These are phyloP conservation scores for Sapayoa aenigma DNA, from an alignment of 2,113 vertebrate genomes.

Conservation along the genomic window DNA sequence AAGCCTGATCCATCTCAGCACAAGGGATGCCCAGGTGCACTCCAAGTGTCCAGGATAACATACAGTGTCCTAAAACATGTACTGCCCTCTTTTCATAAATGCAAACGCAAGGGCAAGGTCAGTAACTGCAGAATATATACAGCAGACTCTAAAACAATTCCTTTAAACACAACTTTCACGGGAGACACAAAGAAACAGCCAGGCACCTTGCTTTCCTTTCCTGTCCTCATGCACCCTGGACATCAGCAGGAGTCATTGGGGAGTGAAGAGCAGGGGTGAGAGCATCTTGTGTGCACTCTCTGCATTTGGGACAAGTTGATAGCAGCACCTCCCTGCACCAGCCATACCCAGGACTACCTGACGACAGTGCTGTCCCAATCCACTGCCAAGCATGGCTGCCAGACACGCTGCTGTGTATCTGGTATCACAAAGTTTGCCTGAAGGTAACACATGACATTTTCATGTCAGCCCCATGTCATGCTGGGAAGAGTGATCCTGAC, in stretches of 20 bases:
- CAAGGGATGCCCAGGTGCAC: background rate
- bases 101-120: slow-evolving; percentile 43
- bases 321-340: background rate
- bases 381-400: background rate
- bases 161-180: slow-evolving; percentile 9
- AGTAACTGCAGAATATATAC: slow-evolving; percentile 48
- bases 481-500: background rate
- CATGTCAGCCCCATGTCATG: background rate
- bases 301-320: background rate
- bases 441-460: background rate
- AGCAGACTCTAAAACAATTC: slow-evolving; percentile 32
- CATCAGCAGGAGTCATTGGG: background rate
- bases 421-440: background rate
- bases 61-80: background rate
- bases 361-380: background rate
- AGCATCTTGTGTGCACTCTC: background rate
- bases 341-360: rapidly evolving
- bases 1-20: slow-evolving; percentile 13
- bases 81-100: slow-evolving; percentile 45
- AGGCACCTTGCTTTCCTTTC: slow-evolving; percentile 6
- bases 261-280: background rate
- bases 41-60: background rate
- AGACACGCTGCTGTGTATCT: background rate
- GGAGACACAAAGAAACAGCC: slow-evolving; percentile 35
- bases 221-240: background rate